Base-by-base conservation (phyloP, 1,140 invertebrate genomes). In the Drosophila littoralis region DNA sequence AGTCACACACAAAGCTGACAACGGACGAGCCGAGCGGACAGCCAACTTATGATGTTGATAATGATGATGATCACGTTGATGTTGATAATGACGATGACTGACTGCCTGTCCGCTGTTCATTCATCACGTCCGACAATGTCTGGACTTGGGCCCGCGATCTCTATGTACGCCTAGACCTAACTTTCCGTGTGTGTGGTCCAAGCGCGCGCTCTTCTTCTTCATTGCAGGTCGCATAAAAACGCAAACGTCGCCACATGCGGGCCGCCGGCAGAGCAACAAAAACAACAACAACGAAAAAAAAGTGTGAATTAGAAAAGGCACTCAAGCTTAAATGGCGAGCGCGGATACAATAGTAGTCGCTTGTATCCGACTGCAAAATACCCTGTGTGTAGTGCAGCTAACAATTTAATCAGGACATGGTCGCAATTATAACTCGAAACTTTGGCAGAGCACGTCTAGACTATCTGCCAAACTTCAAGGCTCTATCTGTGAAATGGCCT, bases 221-320 rank as follows among this genome's bases (percentile, higher is more conserved):
- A 28, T 54, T 55, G 15, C 36, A 32, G 15, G 65, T 63, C 51
- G 71, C 65, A 70, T 59, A 75, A 75, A 75, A 75, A 71, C 67
- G 73, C 73, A 71, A 71, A 75, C 73, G 73, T 75, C 55, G 73
- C 64, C 59, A 75, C 59, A 70, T 63, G 58, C 43, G 61, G 32
- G 32, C 40, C 69, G 46, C 35, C 43, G 38, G 45, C 45, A 17
- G 32, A 74, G 15, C 43, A 59, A 22, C 54, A 36, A 42, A 35
- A 42, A n/a, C 42, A n/a, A 35, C 42, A 35, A 38, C 3, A 40
- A 1, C 7, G 1, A 40, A 42, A 82, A 88, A 84, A 89, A 88
- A 88, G 84, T 88, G 84, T 89, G 84, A 88, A 88, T 88, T 88
- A 81, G 84, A 88, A 81, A 88, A 88, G 80, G 84, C 84, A 89